phyloP scores from a whole-genome alignment of 2,797 vertebrate species.

The Falco novaeseelandiae region DNA sequence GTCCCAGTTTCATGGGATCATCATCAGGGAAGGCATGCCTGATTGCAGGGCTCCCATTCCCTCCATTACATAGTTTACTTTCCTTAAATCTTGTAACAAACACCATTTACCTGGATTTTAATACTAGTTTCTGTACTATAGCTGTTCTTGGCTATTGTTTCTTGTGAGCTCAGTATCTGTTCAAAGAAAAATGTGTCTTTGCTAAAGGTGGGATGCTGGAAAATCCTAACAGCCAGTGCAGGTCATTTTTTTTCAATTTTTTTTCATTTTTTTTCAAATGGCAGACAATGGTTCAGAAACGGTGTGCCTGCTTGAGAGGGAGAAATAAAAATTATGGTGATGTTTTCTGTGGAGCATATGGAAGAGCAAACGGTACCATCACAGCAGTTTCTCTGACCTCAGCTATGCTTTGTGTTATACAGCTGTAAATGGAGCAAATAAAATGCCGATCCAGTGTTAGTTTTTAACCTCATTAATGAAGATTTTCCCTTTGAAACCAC shows the following conservation, averaged over 20 bases:
- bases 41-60: too few species aligned
- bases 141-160: not conserved
- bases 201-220: not conserved
- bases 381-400: not conserved
- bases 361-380: not conserved
- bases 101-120: not conserved
- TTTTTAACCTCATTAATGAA: not conserved
- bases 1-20: too few species aligned
- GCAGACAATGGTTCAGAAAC: not conserved
- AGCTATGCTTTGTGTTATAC: not conserved
- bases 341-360: not conserved
- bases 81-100: too few species aligned
- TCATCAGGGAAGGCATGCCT: too few species aligned
- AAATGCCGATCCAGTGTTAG: not conserved
- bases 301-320: not conserved
- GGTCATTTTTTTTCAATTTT: not conserved
- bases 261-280: not conserved
- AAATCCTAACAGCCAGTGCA: not conserved
- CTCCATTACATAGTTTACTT: too few species aligned
- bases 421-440: not conserved
- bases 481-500: not conserved
- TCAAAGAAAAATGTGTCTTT: not conserved
- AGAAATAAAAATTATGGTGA: not conserved
- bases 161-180: not conserved
- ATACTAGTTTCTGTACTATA: not conserved